Conservation (phyloP, 2,888 invertebrate species). For the Melanotus villosus region DNA sequence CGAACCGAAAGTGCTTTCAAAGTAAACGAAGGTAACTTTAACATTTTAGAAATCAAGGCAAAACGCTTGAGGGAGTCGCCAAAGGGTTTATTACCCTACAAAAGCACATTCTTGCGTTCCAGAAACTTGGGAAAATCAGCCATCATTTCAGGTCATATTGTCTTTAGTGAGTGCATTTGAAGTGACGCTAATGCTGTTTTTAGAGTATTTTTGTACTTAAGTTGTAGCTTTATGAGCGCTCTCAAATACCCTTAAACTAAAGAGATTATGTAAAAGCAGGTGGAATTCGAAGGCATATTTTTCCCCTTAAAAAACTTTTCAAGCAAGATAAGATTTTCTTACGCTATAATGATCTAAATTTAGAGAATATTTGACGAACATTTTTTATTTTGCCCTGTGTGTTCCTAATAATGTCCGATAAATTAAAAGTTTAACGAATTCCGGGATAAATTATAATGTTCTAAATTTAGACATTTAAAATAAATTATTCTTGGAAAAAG, state of each 20-base stretch:
- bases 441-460: too few species aligned
- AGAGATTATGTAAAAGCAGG: not conserved
- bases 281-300: not conserved
- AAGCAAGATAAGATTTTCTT: not conserved
- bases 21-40: not conserved
- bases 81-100: conserved; percentile 1
- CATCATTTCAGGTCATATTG: conserved; percentile 4
- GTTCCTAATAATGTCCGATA: too few species aligned
- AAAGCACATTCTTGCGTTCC: not conserved
- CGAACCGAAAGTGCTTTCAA: not conserved
- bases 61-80: not conserved
- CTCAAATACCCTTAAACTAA: not conserved
- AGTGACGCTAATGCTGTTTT: not conserved
- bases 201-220: not conserved
- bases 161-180: conserved; percentile 5
- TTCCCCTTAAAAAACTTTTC: not conserved
- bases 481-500: too few species aligned
- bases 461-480: too few species aligned
- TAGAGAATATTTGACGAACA: not conserved
- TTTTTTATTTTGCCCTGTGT: too few species aligned
- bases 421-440: too few species aligned
- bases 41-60: not conserved
- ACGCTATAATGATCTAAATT: not conserved
- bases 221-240: not conserved
- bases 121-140: not conserved